Evolutionary conservation across 2,113 vertebrate species (phyloP).

Genomic region (Colossoma macropomum): DNA sequence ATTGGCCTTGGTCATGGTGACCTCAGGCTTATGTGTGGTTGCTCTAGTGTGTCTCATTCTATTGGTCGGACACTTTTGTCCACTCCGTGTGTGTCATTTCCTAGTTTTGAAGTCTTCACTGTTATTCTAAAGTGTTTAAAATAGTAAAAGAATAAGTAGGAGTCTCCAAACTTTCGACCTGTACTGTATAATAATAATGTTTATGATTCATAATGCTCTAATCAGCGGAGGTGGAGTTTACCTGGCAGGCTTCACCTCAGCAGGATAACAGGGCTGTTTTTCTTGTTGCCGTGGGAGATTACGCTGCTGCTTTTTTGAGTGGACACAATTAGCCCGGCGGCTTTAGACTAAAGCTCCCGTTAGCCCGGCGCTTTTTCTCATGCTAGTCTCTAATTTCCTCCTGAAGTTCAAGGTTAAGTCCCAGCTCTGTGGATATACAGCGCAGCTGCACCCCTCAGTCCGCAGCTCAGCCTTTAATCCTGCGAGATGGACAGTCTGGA

Average conservation of each 20-base stretch:
- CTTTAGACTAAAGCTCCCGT: not conserved
- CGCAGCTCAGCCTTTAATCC: not conserved
- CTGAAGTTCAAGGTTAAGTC: slow-evolving; percentile 50
- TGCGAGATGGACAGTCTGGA: not conserved
- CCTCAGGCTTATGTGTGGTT: no score
- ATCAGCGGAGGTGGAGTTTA: not conserved
- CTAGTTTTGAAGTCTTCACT: no score
- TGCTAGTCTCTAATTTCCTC: slow-evolving; percentile 34
- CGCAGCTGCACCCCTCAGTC: not conserved
- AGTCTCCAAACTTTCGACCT: no score
- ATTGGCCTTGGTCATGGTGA: no score
- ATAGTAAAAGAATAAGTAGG: no score
- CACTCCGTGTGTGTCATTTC: no score
- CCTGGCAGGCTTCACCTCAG: not conserved
- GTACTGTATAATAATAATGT: not conserved
- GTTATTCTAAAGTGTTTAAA: no score
- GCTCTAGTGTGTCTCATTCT: no score
- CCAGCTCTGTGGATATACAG: not conserved
- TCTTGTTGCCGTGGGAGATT: slow-evolving; percentile 9
- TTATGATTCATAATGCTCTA: not conserved
- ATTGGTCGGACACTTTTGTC: no score
- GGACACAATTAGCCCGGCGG: slow-evolving; percentile 2
- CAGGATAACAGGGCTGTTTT: not conserved
- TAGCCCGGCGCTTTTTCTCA: not conserved
- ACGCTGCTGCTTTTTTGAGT: slow-evolving; percentile 25